Percentiles rank a stretch among this genome's conserved stretches.
Evolutionary conservation across 2,888 invertebrate species (phyloP).

Genomic region (Idaea biselata): DNA sequence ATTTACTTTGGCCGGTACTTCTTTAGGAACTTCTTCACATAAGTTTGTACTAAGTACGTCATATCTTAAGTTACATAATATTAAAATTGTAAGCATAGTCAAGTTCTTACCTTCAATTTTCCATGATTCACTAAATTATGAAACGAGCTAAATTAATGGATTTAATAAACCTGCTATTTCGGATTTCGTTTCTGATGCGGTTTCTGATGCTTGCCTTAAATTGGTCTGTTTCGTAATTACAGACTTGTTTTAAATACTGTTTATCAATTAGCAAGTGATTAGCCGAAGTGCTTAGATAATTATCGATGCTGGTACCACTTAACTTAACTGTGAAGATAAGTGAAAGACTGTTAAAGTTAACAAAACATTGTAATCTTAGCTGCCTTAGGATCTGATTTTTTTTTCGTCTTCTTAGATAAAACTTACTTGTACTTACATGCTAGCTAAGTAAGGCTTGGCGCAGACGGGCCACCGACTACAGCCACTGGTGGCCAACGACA

Average conservation of each 20-base stretch:
- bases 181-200: not conserved
- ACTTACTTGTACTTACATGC: too few relatives aligned
- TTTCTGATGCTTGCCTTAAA: not conserved
- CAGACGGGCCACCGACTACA: too few relatives aligned
- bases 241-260: not conserved
- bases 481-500: too few relatives aligned
- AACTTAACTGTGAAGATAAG: not conserved
- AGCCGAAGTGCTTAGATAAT: not conserved
- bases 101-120: not conserved
- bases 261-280: slow-evolving; percentile 1
- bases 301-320: not conserved
- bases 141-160: not conserved
- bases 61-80: too few relatives aligned
- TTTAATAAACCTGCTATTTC: not conserved
- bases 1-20: too few relatives aligned
- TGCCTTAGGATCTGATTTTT: too few relatives aligned
- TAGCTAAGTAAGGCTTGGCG: too few relatives aligned
- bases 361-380: not conserved
- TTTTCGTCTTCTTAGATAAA: too few relatives aligned
- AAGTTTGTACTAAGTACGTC: too few relatives aligned
- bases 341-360: not conserved
- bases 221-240: not conserved
- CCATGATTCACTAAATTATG: not conserved
- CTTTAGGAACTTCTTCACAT: too few relatives aligned
- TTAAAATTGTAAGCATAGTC: too few relatives aligned